These are phyloP conservation scores for Pogonomyrmex barbatus DNA, from an alignment of 1,140 invertebrate species.

Conservation along the genomic window DNA sequence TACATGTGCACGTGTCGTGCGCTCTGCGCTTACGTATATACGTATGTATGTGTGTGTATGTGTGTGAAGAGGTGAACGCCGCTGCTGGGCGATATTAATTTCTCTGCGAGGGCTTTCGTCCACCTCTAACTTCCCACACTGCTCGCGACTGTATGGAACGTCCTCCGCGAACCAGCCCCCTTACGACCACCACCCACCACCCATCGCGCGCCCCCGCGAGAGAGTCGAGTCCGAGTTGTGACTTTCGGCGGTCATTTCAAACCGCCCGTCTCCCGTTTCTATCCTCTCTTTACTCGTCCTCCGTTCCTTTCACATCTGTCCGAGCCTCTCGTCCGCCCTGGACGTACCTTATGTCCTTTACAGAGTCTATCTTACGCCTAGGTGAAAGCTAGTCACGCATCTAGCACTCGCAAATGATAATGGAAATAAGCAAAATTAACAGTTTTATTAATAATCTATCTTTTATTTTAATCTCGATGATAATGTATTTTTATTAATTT, in stretches of 20 bases:
- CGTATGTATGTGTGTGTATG: conserved; percentile 1
- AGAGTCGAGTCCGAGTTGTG: conserved; percentile 69
- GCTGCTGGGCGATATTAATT: conserved; percentile 84
- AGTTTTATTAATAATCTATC: not conserved
- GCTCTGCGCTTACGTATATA: conserved; percentile 23
- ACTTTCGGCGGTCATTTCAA: conserved; percentile 77
- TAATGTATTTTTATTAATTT: not conserved
- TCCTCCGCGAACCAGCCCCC: conserved; percentile 47
- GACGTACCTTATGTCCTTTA: conserved; percentile 33
- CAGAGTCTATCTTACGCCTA: conserved; percentile 16
- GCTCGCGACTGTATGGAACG: conserved; percentile 65
- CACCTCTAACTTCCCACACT: conserved; percentile 69
- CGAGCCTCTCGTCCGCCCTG: conserved; percentile 49
- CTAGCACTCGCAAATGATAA: conserved; percentile 15
- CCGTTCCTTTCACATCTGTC: conserved; percentile 45
- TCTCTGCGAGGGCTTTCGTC: conserved; percentile 79
- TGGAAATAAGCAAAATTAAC: not conserved
- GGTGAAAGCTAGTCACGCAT: not conserved
- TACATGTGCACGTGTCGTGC: conserved; percentile 48
- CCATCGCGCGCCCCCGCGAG: conserved; percentile 64
- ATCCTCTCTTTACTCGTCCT: conserved; percentile 4
- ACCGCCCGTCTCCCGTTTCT: conserved; percentile 35
- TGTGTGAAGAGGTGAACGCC: conserved; percentile 69
- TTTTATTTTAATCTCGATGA: not conserved
- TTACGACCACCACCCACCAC: conserved; percentile 39